phyloP scores from a whole-genome alignment of 2,888 invertebrate species.

The Phengaris alcon region DNA sequence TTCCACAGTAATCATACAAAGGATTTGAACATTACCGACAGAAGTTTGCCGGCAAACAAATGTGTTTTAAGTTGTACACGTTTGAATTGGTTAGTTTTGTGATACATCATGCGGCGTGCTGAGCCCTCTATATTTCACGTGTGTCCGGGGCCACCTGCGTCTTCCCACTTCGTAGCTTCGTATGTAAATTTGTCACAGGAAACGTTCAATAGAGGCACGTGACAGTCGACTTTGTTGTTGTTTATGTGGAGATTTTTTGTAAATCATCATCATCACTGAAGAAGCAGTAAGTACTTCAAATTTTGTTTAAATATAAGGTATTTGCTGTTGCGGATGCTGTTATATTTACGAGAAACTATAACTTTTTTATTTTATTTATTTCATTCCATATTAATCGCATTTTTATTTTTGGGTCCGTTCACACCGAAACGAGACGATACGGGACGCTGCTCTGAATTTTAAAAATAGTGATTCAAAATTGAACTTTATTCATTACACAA shows the following conservation, averaged over 20 bases:
- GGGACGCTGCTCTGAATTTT: too few species aligned
- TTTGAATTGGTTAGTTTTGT: conserved; percentile 42
- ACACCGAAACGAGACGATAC: too few species aligned
- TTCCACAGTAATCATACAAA: neutral
- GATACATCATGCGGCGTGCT: conserved; percentile 62
- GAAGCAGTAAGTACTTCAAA: neutral
- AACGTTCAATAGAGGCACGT: conserved; percentile 54
- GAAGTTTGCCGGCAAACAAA: neutral
- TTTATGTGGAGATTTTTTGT: conserved; percentile 33
- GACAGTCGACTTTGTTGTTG: conserved; percentile 55
- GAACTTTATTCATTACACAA: too few species aligned
- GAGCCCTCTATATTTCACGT: conserved; percentile 62
- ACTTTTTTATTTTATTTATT: too few species aligned
- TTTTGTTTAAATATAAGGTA: neutral
- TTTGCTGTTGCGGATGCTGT: neutral
- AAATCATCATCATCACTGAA: neutral
- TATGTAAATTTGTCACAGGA: conserved; percentile 60
- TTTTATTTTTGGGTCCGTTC: neutral
- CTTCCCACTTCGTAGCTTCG: conserved; percentile 32
- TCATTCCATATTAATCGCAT: neutral
- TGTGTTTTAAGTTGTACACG: conserved; percentile 6
- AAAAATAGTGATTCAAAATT: too few species aligned
- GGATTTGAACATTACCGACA: neutral
- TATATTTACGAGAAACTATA: too few species aligned
- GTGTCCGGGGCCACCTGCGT: conserved; percentile 44